Conservation (phyloP, 64 coral and sea anemone genomes). For the Acropora yongei region DNA sequence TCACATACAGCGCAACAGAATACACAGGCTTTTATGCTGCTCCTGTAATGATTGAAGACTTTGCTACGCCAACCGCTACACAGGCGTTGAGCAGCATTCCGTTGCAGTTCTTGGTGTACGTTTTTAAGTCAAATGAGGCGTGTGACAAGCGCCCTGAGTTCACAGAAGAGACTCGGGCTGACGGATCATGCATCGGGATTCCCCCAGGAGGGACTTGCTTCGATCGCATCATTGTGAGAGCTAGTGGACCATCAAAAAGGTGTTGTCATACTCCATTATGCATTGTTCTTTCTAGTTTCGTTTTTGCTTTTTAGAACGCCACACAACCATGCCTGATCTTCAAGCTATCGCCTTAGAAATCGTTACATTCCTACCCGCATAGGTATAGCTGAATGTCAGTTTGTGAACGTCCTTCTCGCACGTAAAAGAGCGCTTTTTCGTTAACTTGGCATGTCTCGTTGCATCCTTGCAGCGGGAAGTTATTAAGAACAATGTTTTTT, state of each 20-base stretch:
- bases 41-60: constrained; percentile 83
- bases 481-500: too few relatives aligned
- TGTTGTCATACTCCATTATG: background rate
- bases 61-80: too few relatives aligned
- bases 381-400: too few relatives aligned
- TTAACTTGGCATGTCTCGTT: too few relatives aligned
- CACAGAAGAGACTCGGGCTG: constrained; percentile 54
- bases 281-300: too few relatives aligned
- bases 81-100: constrained; percentile 73
- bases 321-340: too few relatives aligned
- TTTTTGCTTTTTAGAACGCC: too few relatives aligned
- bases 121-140: constrained; percentile 52
- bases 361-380: too few relatives aligned
- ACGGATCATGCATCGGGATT: constrained; percentile 81
- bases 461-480: too few relatives aligned
- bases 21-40: constrained; percentile 64
- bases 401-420: too few relatives aligned
- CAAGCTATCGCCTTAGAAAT: too few relatives aligned
- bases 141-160: constrained; percentile 77
- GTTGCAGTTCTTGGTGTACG: constrained; percentile 77
- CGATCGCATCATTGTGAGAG: constrained; percentile 53
- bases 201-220: constrained; percentile 51
- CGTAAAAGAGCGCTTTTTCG: too few relatives aligned
- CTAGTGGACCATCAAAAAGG: constrained; percentile 38
- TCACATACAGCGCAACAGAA: constrained; percentile 58